Conservation (phyloP, 2,113 vertebrate genomes). For the Hystrix cristata region DNA sequence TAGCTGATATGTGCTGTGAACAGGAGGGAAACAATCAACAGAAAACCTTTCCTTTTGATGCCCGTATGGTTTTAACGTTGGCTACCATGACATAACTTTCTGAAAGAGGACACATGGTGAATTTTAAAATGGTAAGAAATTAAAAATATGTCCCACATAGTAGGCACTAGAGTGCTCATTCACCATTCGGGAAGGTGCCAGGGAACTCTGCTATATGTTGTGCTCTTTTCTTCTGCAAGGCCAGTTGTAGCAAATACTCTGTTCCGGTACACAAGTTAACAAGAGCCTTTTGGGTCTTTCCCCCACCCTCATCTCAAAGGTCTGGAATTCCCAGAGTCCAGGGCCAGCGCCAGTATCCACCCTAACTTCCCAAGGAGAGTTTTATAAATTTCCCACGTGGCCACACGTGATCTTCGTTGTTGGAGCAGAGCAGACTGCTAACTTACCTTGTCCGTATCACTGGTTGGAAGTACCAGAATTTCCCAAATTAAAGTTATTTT, state of each 20-base stretch:
- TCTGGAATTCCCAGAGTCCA: background rate
- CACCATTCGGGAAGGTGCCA: background rate
- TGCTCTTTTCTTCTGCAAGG: constrained; percentile 1
- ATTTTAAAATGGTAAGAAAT: constrained; percentile 7
- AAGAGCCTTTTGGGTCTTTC: background rate
- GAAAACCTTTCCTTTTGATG: background rate
- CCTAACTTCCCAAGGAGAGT: background rate
- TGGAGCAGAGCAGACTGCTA: background rate
- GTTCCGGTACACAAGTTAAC: background rate
- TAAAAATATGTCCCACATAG: background rate
- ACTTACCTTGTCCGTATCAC: constrained; percentile 4
- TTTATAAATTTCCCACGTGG: background rate
- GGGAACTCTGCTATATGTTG: background rate
- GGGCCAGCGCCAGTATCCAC: background rate
- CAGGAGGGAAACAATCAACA: background rate
- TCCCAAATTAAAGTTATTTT: constrained; percentile 64
- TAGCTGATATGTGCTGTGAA: background rate
- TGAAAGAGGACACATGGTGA: background rate
- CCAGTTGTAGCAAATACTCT: background rate
- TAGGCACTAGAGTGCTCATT: background rate
- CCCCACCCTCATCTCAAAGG: background rate
- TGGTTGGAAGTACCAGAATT: constrained; percentile 55
- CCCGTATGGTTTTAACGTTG: background rate
- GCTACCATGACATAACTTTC: background rate
- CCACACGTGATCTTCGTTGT: background rate